Percentiles rank a stretch among this genome's conserved stretches.
These are phyloP conservation scores for Xestoiulus laeticollis DNA, from an alignment of 2,888 invertebrate species.

Conservation along the genomic window DNA sequence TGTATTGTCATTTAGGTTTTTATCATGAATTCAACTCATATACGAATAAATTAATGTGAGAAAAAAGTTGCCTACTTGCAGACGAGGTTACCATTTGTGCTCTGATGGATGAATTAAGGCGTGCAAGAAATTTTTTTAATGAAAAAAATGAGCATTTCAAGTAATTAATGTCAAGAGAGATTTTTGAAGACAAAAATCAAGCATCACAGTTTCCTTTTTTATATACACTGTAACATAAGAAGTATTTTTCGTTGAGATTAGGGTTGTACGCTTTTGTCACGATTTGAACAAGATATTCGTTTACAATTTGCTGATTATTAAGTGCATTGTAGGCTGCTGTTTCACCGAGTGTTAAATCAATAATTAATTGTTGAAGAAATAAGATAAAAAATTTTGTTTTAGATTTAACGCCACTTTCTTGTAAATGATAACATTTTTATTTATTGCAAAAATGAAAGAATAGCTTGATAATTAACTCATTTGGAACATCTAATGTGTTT, in stretches of 20 bases:
- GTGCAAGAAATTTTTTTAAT: neutral
- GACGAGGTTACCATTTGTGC: conserved; percentile 37
- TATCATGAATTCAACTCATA: neutral
- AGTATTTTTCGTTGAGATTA: neutral
- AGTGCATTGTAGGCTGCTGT: neutral
- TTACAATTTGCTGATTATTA: conserved; percentile 17
- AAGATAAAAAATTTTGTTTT: neutral
- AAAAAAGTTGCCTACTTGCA: neutral
- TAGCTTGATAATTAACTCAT: neutral
- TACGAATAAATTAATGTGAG: neutral
- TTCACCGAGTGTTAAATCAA: neutral
- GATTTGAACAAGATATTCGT: neutral
- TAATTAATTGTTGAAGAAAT: neutral
- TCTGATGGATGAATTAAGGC: neutral
- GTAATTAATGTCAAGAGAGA: conserved; percentile 11
- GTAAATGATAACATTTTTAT: too few relatives aligned
- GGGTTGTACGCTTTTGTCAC: neutral
- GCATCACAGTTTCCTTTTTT: neutral
- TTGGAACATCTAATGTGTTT: too few relatives aligned
- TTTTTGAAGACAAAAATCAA: neutral
- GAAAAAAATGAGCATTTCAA: neutral
- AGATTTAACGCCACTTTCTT: neutral
- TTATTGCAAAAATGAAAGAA: neutral
- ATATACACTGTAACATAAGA: neutral
- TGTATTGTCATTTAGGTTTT: neutral